Evolutionary conservation across 2,888 invertebrate species (phyloP).

Genomic region (Myathropa florea): DNA sequence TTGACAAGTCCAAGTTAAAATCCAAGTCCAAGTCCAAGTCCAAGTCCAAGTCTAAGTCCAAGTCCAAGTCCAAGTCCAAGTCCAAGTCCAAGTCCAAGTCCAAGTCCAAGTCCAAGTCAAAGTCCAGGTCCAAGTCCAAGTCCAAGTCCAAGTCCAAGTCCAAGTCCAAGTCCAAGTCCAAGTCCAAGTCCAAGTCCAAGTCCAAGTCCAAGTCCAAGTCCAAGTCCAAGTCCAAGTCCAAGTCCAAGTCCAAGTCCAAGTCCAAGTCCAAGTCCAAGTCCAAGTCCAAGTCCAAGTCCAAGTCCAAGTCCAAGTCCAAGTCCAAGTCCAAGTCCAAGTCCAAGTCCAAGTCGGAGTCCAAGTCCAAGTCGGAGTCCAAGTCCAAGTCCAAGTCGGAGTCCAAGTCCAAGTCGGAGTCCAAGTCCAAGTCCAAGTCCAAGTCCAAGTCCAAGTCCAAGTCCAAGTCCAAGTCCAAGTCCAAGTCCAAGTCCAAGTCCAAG

Average conservation of each 20-base stretch:
- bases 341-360: background rate
- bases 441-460: no score
- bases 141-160: background rate
- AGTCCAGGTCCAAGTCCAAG: background rate
- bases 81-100: background rate
- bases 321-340: background rate
- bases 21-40: no score
- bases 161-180: background rate
- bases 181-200: background rate
- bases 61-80: background rate
- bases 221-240: background rate
- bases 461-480: no score
- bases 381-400: background rate
- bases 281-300: no score
- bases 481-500: no score
- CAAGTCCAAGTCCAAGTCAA: background rate
- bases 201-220: background rate
- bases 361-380: background rate
- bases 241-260: no score
- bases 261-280: no score
- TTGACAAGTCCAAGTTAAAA: no score
- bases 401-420: background rate
- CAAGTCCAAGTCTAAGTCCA: no score
- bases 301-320: no score
- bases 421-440: background rate